These are phyloP conservation scores for Ophioninae sp. DNA, from an alignment of 2,888 invertebrate genomes.

Conservation along the genomic window DNA sequence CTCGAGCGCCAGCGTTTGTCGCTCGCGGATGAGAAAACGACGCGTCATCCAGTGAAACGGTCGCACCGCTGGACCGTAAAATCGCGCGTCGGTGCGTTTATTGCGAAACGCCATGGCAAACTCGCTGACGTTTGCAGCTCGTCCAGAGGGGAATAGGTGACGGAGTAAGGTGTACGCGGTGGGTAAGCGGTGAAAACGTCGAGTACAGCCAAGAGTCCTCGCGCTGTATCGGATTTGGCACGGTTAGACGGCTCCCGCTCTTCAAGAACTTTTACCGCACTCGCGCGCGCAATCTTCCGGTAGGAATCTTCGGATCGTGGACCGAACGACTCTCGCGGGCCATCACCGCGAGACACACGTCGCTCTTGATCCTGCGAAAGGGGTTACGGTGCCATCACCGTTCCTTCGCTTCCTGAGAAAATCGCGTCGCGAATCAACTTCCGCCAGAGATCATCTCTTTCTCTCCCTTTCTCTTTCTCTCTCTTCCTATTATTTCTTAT, in stretches of 20 bases:
- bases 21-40: constrained; percentile 59
- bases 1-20: constrained; percentile 40
- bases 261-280: constrained; percentile 19
- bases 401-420: constrained; percentile 44
- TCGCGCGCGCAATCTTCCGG: constrained; percentile 67
- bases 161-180: neutral
- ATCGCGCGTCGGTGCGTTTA: constrained; percentile 48
- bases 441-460: constrained; percentile 9
- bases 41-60: constrained; percentile 58
- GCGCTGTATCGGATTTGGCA: constrained; percentile 63
- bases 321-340: constrained; percentile 28
- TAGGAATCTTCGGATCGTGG: constrained; percentile 70
- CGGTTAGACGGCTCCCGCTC: constrained; percentile 44
- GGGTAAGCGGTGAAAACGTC: constrained; percentile 14
- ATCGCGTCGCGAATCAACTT: constrained; percentile 11
- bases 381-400: constrained; percentile 70
- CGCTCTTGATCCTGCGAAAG: constrained; percentile 70
- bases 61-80: constrained; percentile 56
- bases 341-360: neutral
- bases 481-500: too few relatives aligned
- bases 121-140: constrained; percentile 30
- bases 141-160: neutral
- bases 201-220: constrained; percentile 63
- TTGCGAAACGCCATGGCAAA: neutral
- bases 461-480: too few relatives aligned